Conservation (phyloP, 2,113 vertebrate species). For the Speoplatyrhinus poulsoni region DNA sequence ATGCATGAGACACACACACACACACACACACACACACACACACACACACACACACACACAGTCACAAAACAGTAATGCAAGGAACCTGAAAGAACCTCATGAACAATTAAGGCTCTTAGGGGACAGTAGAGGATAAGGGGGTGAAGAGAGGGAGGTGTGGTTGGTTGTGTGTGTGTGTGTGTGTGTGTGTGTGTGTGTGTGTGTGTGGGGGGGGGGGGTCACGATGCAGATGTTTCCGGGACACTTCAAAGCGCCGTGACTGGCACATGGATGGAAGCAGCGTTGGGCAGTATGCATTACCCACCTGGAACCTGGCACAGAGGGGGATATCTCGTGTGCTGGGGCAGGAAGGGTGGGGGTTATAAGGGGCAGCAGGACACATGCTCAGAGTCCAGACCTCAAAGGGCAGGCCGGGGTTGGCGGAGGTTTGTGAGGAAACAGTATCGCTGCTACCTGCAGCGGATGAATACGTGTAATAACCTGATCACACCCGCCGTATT, state of each 20-base stretch:
- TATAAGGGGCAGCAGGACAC: conserved; percentile 42
- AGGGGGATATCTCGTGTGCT: background rate
- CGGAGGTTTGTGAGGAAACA: conserved; percentile 6
- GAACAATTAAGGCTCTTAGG: background rate
- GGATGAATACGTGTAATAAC: background rate
- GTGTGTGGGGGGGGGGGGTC: background rate
- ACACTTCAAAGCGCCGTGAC: conserved; percentile 68
- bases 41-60: conserved; percentile 9
- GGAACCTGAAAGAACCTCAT: background rate
- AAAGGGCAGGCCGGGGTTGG: conserved; percentile 40
- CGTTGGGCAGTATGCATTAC: conserved; percentile 68
- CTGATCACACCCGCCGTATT: background rate
- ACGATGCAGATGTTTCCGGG: conserved; percentile 74
- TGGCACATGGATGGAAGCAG: conserved; percentile 40
- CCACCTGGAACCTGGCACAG: conserved; percentile 38
- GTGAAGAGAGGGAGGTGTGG: background rate
- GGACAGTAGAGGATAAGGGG: background rate
- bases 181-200: background rate
- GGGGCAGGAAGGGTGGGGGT: conserved; percentile 49
- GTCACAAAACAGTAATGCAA: background rate
- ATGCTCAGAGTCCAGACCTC: conserved; percentile 46
- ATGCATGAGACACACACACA: background rate
- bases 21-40: conserved; percentile 14
- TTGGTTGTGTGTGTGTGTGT: background rate
- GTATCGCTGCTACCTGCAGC: background rate